These are phyloP conservation scores for Drosophila borborema DNA, from an alignment of 2,888 invertebrate genomes.

Conservation along the genomic window DNA sequence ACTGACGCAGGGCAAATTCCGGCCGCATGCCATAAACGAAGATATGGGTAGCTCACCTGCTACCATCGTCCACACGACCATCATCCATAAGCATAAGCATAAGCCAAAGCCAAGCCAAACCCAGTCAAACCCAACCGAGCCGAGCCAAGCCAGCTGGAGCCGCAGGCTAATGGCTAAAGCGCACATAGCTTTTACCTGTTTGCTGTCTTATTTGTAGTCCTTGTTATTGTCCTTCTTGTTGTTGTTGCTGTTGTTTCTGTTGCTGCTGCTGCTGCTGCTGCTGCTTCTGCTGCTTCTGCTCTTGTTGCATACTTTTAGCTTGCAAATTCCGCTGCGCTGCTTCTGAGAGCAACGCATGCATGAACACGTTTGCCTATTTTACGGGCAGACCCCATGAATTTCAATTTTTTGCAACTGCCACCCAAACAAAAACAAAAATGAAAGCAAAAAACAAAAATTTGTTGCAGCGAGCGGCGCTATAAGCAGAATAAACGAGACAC, in stretches of 20 bases:
- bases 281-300: conserved; percentile 9
- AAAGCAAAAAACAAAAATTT: background rate
- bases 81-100: conserved; percentile 15
- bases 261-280: background rate
- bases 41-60: conserved; percentile 28
- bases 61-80: background rate
- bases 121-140: conserved; percentile 10
- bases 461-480: conserved; percentile 15
- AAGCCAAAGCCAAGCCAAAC: conserved; percentile 20
- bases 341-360: conserved; percentile 48
- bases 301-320: conserved; percentile 69
- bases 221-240: conserved; percentile 22
- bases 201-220: conserved; percentile 20
- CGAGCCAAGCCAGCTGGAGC: conserved; percentile 28
- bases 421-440: background rate
- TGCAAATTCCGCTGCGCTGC: conserved; percentile 62
- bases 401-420: conserved; percentile 57
- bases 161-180: conserved; percentile 57
- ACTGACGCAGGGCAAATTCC: conserved; percentile 47
- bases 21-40: conserved; percentile 53
- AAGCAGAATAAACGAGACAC: conserved; percentile 43
- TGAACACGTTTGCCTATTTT: conserved; percentile 64
- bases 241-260: background rate
- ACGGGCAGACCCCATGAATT: conserved; percentile 70
- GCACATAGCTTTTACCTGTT: conserved; percentile 47